Conservation (phyloP, 2,888 invertebrate genomes). For the Papilio gigon region DNA sequence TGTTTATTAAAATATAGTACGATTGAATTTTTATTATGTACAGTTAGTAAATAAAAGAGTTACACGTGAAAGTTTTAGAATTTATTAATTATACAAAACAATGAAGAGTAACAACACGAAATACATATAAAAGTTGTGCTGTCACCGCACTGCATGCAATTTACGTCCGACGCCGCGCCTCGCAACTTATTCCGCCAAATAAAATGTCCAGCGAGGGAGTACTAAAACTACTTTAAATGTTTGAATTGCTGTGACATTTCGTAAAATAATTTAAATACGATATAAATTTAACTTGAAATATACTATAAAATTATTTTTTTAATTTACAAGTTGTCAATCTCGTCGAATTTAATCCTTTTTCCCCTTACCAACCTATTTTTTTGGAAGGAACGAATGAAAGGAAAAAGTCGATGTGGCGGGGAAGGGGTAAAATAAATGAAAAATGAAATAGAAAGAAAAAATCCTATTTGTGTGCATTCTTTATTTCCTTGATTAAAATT, state of each 20-base stretch:
- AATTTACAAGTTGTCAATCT: too few relatives aligned
- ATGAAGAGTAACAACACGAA: background rate
- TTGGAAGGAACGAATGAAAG: too few relatives aligned
- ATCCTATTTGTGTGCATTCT: too few relatives aligned
- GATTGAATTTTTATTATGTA: background rate
- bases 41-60: background rate
- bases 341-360: too few relatives aligned
- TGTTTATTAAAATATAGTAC: background rate
- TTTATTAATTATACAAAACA: background rate
- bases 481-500: too few relatives aligned
- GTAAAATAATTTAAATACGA: background rate
- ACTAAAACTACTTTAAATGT: background rate
- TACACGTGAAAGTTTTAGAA: background rate
- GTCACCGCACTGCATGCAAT: constrained; percentile 14
- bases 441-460: too few relatives aligned
- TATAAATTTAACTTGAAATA: too few relatives aligned
- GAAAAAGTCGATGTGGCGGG: too few relatives aligned
- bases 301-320: too few relatives aligned
- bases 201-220: background rate
- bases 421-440: too few relatives aligned
- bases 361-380: too few relatives aligned
- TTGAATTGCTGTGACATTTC: background rate
- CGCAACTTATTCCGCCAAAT: constrained; percentile 16
- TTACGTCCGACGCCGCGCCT: constrained; percentile 4
- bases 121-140: constrained; percentile 4